These are phyloP conservation scores for Orius insidiosus DNA, from an alignment of 1,140 invertebrate genomes.

Conservation along the genomic window DNA sequence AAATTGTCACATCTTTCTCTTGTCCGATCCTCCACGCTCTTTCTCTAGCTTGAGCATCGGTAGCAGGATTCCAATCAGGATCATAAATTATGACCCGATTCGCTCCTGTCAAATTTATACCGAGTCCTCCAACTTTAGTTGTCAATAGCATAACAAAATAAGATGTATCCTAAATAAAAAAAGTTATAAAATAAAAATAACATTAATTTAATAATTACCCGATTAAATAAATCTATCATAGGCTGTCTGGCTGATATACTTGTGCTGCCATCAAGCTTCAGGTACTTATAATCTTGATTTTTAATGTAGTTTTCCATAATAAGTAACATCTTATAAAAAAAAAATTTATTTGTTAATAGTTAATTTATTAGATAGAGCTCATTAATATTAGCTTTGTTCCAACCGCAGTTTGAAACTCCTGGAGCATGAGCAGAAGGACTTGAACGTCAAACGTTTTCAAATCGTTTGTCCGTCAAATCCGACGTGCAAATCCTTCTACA, in stretches of 20 bases:
- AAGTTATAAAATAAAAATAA: background rate
- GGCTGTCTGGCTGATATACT: conserved; percentile 61
- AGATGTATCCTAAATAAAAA: conserved; percentile 34
- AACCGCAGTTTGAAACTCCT: too few relatives aligned
- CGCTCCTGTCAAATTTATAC: conserved; percentile 4
- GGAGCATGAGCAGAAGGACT: too few relatives aligned
- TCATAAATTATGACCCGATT: conserved; percentile 1
- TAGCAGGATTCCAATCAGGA: conserved; percentile 4
- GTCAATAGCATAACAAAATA: conserved; percentile 87
- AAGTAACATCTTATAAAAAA: conserved; percentile 62
- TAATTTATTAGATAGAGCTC: too few relatives aligned
- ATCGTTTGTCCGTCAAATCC: too few relatives aligned
- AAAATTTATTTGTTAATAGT: too few relatives aligned
- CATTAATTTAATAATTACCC: conserved; percentile 28
- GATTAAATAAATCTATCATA: conserved; percentile 72
- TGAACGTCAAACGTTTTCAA: too few relatives aligned
- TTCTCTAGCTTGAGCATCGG: background rate
- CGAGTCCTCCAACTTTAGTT: conserved; percentile 47
- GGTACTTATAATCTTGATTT: conserved; percentile 56
- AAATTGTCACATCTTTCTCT: background rate
- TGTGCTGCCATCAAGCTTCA: conserved; percentile 85
- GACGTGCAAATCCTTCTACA: too few relatives aligned
- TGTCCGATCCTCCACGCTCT: background rate
- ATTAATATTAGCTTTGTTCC: too few relatives aligned
- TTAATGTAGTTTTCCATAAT: conserved; percentile 74